These are phyloP conservation scores for Xestia sexstrigata DNA, from an alignment of 2,888 invertebrate genomes.

Conservation along the genomic window DNA sequence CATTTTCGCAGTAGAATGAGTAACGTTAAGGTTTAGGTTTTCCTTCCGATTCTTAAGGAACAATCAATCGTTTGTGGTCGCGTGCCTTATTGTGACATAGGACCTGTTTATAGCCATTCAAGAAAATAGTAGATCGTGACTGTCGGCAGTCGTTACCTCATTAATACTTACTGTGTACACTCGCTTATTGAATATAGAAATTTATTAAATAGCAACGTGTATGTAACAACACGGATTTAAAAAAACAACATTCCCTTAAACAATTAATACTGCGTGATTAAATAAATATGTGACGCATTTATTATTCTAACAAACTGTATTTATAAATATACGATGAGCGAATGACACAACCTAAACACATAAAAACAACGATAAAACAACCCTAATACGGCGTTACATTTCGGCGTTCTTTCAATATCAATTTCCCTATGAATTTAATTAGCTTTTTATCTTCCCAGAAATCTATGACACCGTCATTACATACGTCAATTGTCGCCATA, in stretches of 20 bases:
- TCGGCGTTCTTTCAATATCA: conserved; percentile 70
- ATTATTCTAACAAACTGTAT: conserved; percentile 47
- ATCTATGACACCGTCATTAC: conserved; percentile 80
- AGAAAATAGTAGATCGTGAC: conserved; percentile 54
- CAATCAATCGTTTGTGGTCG: conserved; percentile 36
- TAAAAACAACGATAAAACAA: conserved; percentile 64
- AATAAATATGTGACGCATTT: conserved; percentile 56
- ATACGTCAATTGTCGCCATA: conserved; percentile 85
- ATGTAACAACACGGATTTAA: conserved; percentile 12
- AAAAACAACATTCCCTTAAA: conserved; percentile 33
- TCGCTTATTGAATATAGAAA: conserved; percentile 54
- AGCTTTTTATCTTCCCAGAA: conserved; percentile 82
- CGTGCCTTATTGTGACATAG: conserved; percentile 29
- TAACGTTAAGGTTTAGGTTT: conserved; percentile 27
- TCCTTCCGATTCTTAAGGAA: conserved; percentile 19
- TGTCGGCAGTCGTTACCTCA: conserved; percentile 27
- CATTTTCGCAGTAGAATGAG: conserved; percentile 7
- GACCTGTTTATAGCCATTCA: conserved; percentile 32
- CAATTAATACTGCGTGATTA: conserved; percentile 32
- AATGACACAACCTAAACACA: conserved; percentile 51
- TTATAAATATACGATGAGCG: conserved; percentile 62
- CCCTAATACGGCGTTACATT: conserved; percentile 62
- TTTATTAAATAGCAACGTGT: conserved; percentile 35
- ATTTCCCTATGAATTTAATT: conserved; percentile 79
- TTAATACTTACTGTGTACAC: conserved; percentile 34